These are phyloP conservation scores for Clostera curtula DNA, from an alignment of 2,888 invertebrate species.

Conservation along the genomic window DNA sequence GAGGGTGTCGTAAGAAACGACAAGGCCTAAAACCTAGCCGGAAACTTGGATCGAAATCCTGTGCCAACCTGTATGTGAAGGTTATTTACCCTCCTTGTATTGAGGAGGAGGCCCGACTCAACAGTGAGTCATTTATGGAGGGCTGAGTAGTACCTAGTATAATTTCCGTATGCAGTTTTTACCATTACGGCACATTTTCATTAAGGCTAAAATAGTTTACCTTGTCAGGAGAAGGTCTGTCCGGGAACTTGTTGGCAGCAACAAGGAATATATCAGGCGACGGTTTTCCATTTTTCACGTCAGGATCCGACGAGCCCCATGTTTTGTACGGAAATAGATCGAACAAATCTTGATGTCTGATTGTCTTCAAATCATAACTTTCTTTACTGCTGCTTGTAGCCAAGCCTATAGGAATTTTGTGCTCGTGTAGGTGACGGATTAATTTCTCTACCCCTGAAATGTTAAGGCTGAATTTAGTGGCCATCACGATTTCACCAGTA, in stretches of 20 bases:
- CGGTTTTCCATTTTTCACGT: conserved; percentile 90
- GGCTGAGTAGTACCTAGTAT: no score
- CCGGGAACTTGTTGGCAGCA: conserved; percentile 82
- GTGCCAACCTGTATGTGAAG: no score
- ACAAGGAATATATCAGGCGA: conserved; percentile 90
- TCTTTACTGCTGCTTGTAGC: conserved; percentile 89
- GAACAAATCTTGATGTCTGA: conserved; percentile 80
- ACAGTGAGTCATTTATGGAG: no score
- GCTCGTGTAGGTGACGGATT: conserved; percentile 80
- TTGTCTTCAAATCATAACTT: conserved; percentile 81
- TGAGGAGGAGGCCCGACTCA: no score
- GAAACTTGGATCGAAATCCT: no score
- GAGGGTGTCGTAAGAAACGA: no score
- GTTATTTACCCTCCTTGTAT: no score
- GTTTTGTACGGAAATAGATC: conserved; percentile 81
- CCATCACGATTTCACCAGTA: no score
- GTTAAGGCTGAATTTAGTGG: no score
- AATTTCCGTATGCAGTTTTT: neutral
- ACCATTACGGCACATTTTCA: no score
- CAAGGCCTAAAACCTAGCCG: no score
- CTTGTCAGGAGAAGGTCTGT: conserved; percentile 75
- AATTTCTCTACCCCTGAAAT: conserved; percentile 82
- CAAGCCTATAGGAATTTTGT: conserved; percentile 86
- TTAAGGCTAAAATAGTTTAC: conserved; percentile 39
- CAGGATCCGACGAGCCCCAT: conserved; percentile 86